Evolutionary conservation across 2,888 invertebrate species (phyloP), one percentile per base, ranked within the genome.

Genomic region (Sepioteuthis lessoniana): DNA sequence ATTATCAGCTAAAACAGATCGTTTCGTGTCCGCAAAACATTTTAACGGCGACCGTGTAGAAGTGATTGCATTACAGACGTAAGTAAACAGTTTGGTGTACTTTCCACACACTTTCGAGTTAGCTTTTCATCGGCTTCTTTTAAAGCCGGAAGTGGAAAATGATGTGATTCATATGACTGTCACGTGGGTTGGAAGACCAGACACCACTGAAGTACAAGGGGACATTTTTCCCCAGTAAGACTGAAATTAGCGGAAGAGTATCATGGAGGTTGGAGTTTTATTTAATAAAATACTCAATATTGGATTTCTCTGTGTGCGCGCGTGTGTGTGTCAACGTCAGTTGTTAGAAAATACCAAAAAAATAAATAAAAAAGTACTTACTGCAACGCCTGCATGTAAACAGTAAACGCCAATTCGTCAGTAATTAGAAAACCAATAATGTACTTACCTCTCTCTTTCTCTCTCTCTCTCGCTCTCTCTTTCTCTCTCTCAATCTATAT

Each of bases 91-190:
- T 76, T 76, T 35, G n/a, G 76, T 76, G 76, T 76, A 76, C 76
- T 76, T 76, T 76, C n/a, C 35, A n/a, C 19, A 76, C n/a, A 35
- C 42, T 42, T n/a, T 76, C 19, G 13, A 76, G n/a, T 76, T n/a
- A 2, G 76, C n/a, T 35, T 76, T 76, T 76, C n/a, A 35, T 35
- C 76, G 76, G 76, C 76, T 76, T 76, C 76, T 76, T 35, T n/a
- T 76, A 76, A 76, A 76, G 76, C 76, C 76, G 76, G 76, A 76
- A 76, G 76, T 55, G 55, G 55, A 55, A 55, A 76, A n/a, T 76
- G 35, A 35, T 35, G 35, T n/a, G 76, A 76, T 35, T 76, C 76
- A n/a, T 35, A 76, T 76, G 76, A 76, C n/a, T 55, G 35, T 76
- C 76, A 76, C n/a, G 76, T 76, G 13, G 76, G n/a, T 35, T 35